Evolutionary conservation across 2,797 vertebrate species (phyloP).

Genomic region (Oceanodroma leucorhoa): DNA sequence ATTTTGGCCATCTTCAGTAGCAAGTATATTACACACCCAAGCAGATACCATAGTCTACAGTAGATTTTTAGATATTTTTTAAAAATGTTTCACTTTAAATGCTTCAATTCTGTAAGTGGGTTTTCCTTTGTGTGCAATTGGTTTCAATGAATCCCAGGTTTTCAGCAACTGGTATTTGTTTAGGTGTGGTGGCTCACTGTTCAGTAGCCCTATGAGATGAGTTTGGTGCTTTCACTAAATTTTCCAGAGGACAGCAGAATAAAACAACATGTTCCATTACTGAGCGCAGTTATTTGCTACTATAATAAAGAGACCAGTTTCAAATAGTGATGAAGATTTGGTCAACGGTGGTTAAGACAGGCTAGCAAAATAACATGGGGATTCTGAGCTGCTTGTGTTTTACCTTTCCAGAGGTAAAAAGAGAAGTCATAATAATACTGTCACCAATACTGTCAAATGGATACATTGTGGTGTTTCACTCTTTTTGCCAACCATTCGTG

Average conservation of each 20-base stretch:
- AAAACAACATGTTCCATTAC: not conserved
- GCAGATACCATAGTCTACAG: not conserved
- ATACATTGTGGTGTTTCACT: not conserved
- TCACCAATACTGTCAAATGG: not conserved
- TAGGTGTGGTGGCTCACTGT: not conserved
- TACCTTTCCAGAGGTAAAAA: not conserved
- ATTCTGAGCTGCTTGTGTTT: not conserved
- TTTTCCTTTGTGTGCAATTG: not conserved
- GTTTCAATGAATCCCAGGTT: not conserved
- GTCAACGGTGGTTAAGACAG: not conserved
- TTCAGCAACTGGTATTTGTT: not conserved
- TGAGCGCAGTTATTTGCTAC: not conserved
- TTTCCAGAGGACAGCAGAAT: not conserved
- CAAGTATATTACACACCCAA: not conserved
- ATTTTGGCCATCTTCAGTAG: not conserved
- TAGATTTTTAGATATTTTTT: not conserved
- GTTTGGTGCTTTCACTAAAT: not conserved
- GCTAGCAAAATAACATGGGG: not conserved
- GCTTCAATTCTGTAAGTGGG: not conserved
- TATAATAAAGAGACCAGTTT: not conserved
- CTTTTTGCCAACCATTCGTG: not conserved
- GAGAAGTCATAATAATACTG: not conserved
- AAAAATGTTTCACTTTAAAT: not conserved
- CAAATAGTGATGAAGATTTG: not conserved
- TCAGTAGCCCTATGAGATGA: not conserved